Conservation (phyloP, 2,113 vertebrate genomes). For the Arvicanthis niloticus region DNA sequence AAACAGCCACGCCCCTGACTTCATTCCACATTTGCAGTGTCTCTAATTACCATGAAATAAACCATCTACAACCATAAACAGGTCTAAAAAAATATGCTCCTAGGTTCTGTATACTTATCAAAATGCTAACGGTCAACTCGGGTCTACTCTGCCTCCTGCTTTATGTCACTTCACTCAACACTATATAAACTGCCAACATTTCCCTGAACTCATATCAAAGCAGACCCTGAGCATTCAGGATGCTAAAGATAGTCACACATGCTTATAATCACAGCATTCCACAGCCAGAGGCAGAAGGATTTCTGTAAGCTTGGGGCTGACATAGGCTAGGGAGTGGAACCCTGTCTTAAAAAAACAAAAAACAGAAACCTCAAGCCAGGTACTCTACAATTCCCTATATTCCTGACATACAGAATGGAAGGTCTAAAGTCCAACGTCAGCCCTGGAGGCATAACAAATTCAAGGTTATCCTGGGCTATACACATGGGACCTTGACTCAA, state of each 20-base stretch:
- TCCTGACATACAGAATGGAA: neutral
- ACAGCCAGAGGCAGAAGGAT: neutral
- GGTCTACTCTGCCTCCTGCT: too few relatives aligned
- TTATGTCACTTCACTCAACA: neutral
- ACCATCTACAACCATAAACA: neutral
- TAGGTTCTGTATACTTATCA: neutral
- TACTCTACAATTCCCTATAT: neutral
- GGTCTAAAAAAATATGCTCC: neutral
- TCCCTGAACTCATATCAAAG: neutral
- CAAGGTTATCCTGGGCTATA: neutral
- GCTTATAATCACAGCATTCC: neutral
- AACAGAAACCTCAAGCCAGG: neutral
- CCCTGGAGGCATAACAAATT: neutral
- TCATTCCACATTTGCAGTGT: neutral
- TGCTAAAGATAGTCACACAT: neutral
- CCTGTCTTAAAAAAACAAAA: neutral
- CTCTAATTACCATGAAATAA: neutral
- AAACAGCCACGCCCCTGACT: neutral
- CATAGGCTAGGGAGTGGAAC: neutral
- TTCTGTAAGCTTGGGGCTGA: neutral
- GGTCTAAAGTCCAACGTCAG: neutral
- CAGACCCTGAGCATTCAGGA: neutral
- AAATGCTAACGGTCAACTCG: constrained; percentile 3
- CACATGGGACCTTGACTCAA: neutral
- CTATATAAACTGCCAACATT: neutral